These are phyloP conservation scores for Eretmodus cyanostictus DNA, from an alignment of 2,113 vertebrate genomes.

Conservation along the genomic window DNA sequence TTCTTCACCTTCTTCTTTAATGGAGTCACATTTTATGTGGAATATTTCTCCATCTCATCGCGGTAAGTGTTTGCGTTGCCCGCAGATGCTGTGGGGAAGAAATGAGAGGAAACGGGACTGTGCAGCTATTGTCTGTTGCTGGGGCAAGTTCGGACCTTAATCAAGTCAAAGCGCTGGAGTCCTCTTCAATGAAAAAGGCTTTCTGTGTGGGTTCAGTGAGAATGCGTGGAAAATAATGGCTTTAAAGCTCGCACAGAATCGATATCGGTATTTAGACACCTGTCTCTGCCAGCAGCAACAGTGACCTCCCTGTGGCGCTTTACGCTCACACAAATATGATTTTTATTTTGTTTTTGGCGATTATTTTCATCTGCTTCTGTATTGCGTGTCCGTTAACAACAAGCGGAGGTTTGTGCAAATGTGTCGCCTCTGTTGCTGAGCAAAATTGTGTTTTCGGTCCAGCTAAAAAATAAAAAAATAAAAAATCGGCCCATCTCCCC, in stretches of 20 bases:
- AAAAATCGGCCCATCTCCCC: constrained; percentile 14
- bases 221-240: neutral
- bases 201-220: neutral
- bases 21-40: constrained; percentile 58
- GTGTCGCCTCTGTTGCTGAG: neutral
- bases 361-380: neutral
- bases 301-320: constrained; percentile 12
- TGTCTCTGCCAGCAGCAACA: constrained; percentile 62
- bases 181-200: neutral
- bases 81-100: neutral
- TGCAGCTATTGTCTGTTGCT: constrained; percentile 61
- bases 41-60: constrained; percentile 39
- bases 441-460: constrained; percentile 11
- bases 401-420: neutral
- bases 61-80: constrained; percentile 57
- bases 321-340: neutral
- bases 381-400: neutral
- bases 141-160: constrained; percentile 50
- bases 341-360: neutral
- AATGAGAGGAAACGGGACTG: constrained; percentile 1
- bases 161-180: neutral
- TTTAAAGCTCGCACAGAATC: neutral
- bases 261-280: constrained; percentile 48
- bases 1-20: constrained; percentile 11
- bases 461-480: neutral